Percentiles rank a stretch among this genome's conserved stretches.
phyloP scores from a whole-genome alignment of 2,113 vertebrate species.

The Corythoichthys haematopterus region DNA sequence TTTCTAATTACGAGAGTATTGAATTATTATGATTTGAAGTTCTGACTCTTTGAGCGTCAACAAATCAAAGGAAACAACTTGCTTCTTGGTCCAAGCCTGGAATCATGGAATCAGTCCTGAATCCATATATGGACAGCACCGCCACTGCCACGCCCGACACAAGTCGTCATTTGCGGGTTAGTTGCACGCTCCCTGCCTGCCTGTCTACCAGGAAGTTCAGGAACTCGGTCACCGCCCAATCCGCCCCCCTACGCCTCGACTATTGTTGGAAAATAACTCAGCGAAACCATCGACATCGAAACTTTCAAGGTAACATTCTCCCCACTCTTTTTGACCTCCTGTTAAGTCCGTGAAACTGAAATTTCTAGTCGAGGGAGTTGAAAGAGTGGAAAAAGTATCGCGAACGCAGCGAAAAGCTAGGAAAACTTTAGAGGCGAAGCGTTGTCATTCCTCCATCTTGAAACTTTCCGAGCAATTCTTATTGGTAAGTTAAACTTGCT shows the following conservation, averaged over 20 bases:
- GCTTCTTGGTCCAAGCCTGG: not conserved
- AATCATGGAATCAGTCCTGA: conserved; percentile 35
- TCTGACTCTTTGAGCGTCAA: not conserved
- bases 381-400: not conserved
- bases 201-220: conserved; percentile 56
- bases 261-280: conserved; percentile 60
- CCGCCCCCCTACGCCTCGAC: conserved; percentile 17
- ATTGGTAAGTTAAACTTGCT: conserved; percentile 42
- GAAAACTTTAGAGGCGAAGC: conserved; percentile 57
- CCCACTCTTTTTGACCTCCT: too few species aligned
- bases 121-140: conserved; percentile 56
- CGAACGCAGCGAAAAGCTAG: conserved; percentile 31
- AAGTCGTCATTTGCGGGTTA: conserved; percentile 37
- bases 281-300: conserved; percentile 50
- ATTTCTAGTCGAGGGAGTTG: rapidly evolving
- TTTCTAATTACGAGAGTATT: too few species aligned
- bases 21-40: not conserved
- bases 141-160: conserved; percentile 43
- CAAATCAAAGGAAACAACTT: not conserved
- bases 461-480: conserved; percentile 49
- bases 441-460: conserved; percentile 75
- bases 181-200: conserved; percentile 36
- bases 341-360: not conserved
- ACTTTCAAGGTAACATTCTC: conserved; percentile 32
- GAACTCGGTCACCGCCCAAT: conserved; percentile 60